Conservation (phyloP, 2,888 invertebrate genomes). For the Phaedon cochleariae region DNA sequence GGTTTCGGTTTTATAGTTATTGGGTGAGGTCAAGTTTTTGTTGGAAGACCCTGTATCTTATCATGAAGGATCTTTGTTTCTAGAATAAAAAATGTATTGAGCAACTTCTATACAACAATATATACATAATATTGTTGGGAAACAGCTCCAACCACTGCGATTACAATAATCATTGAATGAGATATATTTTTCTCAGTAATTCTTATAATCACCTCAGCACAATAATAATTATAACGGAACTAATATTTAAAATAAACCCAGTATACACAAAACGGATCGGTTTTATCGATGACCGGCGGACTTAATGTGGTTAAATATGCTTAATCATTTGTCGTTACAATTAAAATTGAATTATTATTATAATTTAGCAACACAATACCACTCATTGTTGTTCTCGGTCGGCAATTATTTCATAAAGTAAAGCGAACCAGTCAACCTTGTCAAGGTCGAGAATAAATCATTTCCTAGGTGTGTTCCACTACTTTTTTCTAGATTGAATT, state of each 20-base stretch:
- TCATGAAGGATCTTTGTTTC: too few species aligned
- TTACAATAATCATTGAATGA: not conserved
- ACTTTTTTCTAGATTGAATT: conserved; percentile 18
- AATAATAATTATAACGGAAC: not conserved
- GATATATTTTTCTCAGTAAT: not conserved
- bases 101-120: too few species aligned
- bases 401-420: conserved; percentile 21
- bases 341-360: conserved; percentile 26
- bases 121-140: not conserved
- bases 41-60: too few species aligned
- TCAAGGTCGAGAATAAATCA: conserved; percentile 40
- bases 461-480: conserved; percentile 33
- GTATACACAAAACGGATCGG: not conserved
- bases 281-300: not conserved
- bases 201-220: not conserved
- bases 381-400: conserved; percentile 28
- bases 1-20: too few species aligned
- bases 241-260: not conserved
- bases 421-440: conserved; percentile 38
- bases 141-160: not conserved
- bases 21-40: too few species aligned
- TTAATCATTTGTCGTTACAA: conserved; percentile 32
- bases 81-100: too few species aligned
- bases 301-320: conserved; percentile 29
- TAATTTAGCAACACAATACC: conserved; percentile 23